phyloP scores from a whole-genome alignment of 2,888 invertebrate genomes.

The Hetaerina titia region DNA sequence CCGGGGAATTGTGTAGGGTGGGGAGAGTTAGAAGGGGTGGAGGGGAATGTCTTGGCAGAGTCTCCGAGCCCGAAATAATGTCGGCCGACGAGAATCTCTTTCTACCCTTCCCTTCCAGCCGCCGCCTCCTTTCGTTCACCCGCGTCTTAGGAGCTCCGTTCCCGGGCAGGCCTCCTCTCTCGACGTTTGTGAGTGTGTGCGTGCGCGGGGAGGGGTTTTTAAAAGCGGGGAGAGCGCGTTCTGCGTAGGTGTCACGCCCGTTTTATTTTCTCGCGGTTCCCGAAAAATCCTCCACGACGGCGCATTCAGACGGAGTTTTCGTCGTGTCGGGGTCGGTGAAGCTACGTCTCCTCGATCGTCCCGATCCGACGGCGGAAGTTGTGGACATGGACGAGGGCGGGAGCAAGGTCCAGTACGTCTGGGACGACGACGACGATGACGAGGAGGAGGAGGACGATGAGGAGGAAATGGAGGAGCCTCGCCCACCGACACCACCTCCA shows the following conservation, averaged over 20 bases:
- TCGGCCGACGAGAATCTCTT: background rate
- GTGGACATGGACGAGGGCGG: slow-evolving; percentile 20
- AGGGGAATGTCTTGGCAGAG: slow-evolving; percentile 9
- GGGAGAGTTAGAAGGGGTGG: background rate
- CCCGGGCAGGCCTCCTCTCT: background rate
- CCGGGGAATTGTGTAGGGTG: background rate
- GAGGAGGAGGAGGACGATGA: background rate
- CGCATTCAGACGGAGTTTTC: slow-evolving; percentile 20
- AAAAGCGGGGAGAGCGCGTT: background rate
- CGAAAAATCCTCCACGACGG: background rate
- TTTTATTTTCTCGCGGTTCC: slow-evolving; percentile 12
- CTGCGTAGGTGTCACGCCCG: background rate
- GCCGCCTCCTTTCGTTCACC: background rate
- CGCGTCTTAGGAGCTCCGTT: background rate
- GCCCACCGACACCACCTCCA: background rate
- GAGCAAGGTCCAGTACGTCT: slow-evolving; percentile 27
- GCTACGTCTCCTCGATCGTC: slow-evolving; percentile 19
- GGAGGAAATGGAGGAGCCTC: background rate
- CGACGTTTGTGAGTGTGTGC: background rate
- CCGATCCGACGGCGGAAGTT: slow-evolving; percentile 1
- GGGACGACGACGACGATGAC: slow-evolving; percentile 9
- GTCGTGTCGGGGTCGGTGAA: slow-evolving; percentile 35
- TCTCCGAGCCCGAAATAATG: slow-evolving; percentile 16
- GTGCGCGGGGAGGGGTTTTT: background rate
- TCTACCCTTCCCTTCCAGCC: background rate